Conservation (phyloP, 2,888 invertebrate genomes). For the Syrphus vitripennis region DNA sequence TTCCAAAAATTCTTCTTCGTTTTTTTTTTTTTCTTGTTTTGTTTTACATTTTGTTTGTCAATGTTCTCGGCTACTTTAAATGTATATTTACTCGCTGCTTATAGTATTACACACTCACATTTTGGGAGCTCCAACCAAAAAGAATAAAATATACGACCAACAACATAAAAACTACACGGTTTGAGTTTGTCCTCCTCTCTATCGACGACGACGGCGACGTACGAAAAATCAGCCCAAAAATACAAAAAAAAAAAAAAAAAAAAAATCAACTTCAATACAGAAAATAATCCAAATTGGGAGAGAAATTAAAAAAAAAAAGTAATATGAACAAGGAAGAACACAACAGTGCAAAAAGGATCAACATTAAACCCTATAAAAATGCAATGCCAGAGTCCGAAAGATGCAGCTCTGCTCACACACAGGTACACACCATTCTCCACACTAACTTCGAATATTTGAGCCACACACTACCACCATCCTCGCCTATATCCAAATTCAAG, state of each 20-base stretch:
- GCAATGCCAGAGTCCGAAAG: constrained; percentile 66
- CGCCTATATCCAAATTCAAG: constrained; percentile 10
- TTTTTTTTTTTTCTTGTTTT: constrained; percentile 73
- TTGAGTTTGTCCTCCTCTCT: constrained; percentile 72
- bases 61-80: constrained; percentile 70
- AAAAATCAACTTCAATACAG: constrained; percentile 72
- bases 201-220: constrained; percentile 54
- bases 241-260: constrained; percentile 51
- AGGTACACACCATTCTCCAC: constrained; percentile 48
- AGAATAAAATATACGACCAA: not conserved
- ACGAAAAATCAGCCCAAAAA: constrained; percentile 72
- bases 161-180: constrained; percentile 68
- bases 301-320: constrained; percentile 58
- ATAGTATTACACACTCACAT: constrained; percentile 70
- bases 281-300: constrained; percentile 77
- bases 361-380: constrained; percentile 71
- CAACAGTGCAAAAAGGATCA: constrained; percentile 64
- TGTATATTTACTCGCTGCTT: constrained; percentile 68
- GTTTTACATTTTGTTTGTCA: constrained; percentile 63
- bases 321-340: constrained; percentile 48
- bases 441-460: constrained; percentile 33
- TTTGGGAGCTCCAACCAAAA: constrained; percentile 22
- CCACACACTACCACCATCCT: constrained; percentile 35
- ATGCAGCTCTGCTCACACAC: constrained; percentile 67
- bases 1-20: constrained; percentile 66